Conservation (phyloP, 1,140 invertebrate species). For the Hestina assimilis region DNA sequence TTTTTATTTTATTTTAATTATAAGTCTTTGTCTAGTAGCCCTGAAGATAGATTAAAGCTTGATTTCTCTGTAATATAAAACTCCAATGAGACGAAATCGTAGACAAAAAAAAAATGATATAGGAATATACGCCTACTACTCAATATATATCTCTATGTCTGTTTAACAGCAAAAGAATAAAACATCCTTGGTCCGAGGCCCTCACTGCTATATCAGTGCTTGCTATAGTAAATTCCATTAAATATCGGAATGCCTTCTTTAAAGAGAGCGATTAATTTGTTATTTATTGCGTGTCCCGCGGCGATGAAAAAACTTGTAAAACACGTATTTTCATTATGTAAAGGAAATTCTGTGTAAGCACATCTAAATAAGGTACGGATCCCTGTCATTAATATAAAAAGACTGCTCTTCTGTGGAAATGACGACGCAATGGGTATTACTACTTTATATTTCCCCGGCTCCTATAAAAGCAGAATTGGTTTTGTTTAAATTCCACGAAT, state of each 20-base stretch:
- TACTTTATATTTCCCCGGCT: not conserved
- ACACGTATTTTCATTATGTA: not conserved
- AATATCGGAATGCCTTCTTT: not conserved
- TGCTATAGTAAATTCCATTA: not conserved
- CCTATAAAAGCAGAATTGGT: not conserved
- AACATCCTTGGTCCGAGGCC: too few relatives aligned
- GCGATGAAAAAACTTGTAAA: not conserved
- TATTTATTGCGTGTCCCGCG: not conserved
- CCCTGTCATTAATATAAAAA: not conserved
- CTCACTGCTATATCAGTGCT: too few relatives aligned
- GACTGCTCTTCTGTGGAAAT: not conserved
- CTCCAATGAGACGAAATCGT: too few relatives aligned
- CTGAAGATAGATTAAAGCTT: too few relatives aligned
- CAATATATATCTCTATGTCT: too few relatives aligned
- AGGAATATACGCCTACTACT: too few relatives aligned
- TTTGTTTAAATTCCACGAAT: too few relatives aligned
- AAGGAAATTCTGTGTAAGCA: not conserved
- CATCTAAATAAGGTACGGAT: not conserved
- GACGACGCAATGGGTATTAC: not conserved
- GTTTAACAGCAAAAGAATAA: too few relatives aligned
- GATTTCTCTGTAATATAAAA: too few relatives aligned
- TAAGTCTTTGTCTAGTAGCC: too few relatives aligned
- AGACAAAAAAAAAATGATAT: too few relatives aligned
- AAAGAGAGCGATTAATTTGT: not conserved
- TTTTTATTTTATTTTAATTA: too few relatives aligned